A percentile compares a stretch with the other conserved stretches of the same genome.
Evolutionary conservation across 2,113 vertebrate species (phyloP).

Genomic region (Myiopsitta monachus): DNA sequence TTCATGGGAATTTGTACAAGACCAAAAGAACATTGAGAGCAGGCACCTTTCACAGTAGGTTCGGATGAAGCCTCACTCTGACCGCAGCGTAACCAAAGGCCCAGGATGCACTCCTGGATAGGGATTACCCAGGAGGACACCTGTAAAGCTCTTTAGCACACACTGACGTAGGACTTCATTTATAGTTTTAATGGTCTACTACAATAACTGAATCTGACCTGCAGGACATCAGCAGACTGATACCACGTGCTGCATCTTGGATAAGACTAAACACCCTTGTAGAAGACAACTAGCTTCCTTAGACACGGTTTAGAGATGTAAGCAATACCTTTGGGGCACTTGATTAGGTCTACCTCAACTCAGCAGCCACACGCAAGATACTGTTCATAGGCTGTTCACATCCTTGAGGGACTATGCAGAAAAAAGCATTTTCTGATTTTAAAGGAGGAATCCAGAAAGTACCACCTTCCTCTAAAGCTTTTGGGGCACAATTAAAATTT

Average conservation of each 20-base stretch:
- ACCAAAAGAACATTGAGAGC: rapidly evolving
- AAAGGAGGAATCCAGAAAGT: neutral
- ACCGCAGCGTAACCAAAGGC: rapidly evolving
- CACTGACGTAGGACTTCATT: rapidly evolving
- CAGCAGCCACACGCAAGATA: rapidly evolving
- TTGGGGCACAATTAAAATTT: neutral
- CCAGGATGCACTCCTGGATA: rapidly evolving
- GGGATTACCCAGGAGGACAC: neutral
- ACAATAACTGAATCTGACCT: neutral
- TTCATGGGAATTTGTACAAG: too few species aligned
- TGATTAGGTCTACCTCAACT: neutral
- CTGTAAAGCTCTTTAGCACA: neutral
- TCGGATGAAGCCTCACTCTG: rapidly evolving
- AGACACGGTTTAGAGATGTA: rapidly evolving
- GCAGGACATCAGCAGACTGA: neutral
- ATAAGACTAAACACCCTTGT: neutral
- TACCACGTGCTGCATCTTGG: rapidly evolving
- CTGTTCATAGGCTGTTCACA: rapidly evolving
- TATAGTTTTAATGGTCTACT: rapidly evolving
- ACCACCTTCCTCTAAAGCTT: neutral
- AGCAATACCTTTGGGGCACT: neutral
- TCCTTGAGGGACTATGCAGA: neutral
- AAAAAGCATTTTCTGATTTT: neutral
- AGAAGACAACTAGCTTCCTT: neutral
- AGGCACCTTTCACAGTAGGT: rapidly evolving